A percentile compares a stretch with the other conserved stretches of the same genome.
These are phyloP conservation scores for Cervus canadensis DNA, from an alignment of 2,113 vertebrate genomes.

Conservation along the genomic window DNA sequence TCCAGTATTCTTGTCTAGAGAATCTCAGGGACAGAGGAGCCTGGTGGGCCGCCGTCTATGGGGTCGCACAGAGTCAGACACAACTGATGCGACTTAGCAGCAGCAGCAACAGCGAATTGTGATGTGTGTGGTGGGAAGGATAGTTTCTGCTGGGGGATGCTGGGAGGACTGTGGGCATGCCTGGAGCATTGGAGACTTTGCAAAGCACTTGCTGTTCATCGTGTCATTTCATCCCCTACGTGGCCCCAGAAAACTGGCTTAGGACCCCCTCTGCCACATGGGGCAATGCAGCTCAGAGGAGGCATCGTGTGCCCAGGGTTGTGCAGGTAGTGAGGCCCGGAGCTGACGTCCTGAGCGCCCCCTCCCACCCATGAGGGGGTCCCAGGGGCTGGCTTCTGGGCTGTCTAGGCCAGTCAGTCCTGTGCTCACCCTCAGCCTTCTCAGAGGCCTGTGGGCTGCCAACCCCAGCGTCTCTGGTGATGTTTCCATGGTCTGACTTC, in stretches of 20 bases:
- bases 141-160: background rate
- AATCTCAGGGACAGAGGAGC: too few species aligned
- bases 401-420: background rate
- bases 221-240: background rate
- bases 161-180: rapidly evolving
- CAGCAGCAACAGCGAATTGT: too few species aligned
- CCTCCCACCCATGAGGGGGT: background rate
- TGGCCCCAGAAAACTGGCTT: background rate
- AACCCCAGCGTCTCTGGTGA: background rate
- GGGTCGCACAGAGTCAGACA: too few species aligned
- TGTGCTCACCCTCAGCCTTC: background rate
- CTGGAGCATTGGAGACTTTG: background rate
- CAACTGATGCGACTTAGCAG: rapidly evolving
- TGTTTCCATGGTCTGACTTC: background rate
- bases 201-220: too few species aligned
- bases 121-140: background rate
- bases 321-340: background rate
- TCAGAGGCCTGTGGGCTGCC: rapidly evolving
- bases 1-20: too few species aligned
- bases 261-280: background rate
- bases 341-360: background rate
- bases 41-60: too few species aligned
- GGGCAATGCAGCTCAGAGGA: background rate
- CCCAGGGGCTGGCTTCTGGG: background rate
- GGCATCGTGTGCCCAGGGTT: rapidly evolving